Evolutionary conservation across 1,140 invertebrate species (phyloP).

Genomic region (Aphaenogaster rudis): DNA sequence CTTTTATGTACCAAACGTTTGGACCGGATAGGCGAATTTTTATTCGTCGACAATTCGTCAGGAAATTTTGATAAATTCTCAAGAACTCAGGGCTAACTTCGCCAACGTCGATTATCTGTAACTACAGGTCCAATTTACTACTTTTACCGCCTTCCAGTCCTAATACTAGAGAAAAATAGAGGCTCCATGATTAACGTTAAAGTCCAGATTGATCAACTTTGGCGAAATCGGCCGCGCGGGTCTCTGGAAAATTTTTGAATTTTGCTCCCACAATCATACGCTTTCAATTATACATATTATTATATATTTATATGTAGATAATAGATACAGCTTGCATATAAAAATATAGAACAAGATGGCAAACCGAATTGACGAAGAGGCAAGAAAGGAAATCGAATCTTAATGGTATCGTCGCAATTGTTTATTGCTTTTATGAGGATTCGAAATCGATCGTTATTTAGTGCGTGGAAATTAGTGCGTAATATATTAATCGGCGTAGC

Average conservation of each 20-base stretch:
- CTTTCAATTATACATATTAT: slow-evolving; percentile 27
- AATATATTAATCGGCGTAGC: slow-evolving; percentile 56
- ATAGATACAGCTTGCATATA: slow-evolving; percentile 10
- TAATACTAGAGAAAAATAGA: not conserved
- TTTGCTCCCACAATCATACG: slow-evolving; percentile 25
- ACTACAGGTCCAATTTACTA: slow-evolving; percentile 2
- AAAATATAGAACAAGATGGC: slow-evolving; percentile 56
- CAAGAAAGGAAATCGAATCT: slow-evolving; percentile 38
- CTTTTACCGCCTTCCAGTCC: not conserved
- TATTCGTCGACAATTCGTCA: slow-evolving; percentile 31
- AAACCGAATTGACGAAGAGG: slow-evolving; percentile 7
- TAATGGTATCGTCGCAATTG: slow-evolving; percentile 61
- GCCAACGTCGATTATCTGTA: not conserved
- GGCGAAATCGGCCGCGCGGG: not conserved
- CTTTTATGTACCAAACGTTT: not conserved
- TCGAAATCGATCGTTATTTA: slow-evolving; percentile 43
- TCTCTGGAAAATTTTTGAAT: slow-evolving; percentile 24
- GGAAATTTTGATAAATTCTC: slow-evolving; percentile 33
- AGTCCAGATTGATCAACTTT: slow-evolving; percentile 11
- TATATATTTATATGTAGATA: slow-evolving; percentile 49
- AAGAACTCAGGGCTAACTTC: not conserved
- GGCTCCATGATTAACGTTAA: not conserved
- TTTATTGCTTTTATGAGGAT: slow-evolving; percentile 46
- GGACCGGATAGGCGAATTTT: slow-evolving; percentile 23
- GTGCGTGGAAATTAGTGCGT: slow-evolving; percentile 52